Conservation (phyloP, 1,140 invertebrate species). For the Sycophila sp. region DNA sequence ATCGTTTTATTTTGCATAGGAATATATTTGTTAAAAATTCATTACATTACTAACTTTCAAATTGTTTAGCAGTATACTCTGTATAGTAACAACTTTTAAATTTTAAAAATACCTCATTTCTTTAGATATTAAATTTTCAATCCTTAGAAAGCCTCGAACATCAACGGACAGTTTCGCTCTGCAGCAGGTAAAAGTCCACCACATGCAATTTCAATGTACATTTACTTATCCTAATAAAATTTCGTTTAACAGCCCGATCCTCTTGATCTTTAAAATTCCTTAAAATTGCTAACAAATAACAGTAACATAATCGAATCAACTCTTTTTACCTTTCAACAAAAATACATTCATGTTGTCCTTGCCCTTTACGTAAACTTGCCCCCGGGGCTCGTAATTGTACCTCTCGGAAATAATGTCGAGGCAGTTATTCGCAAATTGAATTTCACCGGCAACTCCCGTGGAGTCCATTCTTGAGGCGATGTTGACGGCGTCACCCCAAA, state of each 20-base stretch:
- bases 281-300: slow-evolving; percentile 9
- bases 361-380: slow-evolving; percentile 92
- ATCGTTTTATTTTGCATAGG: background rate
- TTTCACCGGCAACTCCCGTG: slow-evolving; percentile 84
- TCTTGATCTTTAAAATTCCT: no score
- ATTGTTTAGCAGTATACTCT: no score
- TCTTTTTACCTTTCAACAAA: slow-evolving; percentile 72
- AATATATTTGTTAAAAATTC: no score
- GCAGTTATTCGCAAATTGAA: slow-evolving; percentile 86
- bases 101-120: slow-evolving; percentile 1
- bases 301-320: background rate
- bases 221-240: no score
- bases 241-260: no score
- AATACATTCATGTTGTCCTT: slow-evolving; percentile 95
- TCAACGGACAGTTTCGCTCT: background rate
- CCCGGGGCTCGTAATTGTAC: slow-evolving; percentile 84
- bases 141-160: slow-evolving; percentile 11
- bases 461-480: slow-evolving; percentile 97
- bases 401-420: slow-evolving; percentile 71
- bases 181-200: no score
- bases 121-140: slow-evolving; percentile 28
- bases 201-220: no score
- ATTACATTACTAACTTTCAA: no score
- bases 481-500: slow-evolving; percentile 99
- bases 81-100: background rate